These are phyloP conservation scores for Phocoena phocoena DNA, from an alignment of 2,113 vertebrate species.

Conservation along the genomic window DNA sequence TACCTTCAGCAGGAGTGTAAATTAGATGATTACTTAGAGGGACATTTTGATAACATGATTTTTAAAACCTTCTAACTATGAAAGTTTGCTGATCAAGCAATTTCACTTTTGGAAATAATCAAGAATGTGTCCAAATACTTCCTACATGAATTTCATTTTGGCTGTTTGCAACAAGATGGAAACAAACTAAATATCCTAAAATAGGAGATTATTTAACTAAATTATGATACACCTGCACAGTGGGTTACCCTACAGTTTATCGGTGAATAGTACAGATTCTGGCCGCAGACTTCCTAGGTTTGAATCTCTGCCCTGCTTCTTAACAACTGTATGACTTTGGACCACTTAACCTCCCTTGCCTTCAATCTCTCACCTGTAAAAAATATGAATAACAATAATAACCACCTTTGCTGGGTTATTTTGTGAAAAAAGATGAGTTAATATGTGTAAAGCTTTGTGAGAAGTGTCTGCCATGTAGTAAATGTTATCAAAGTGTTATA, in stretches of 20 bases:
- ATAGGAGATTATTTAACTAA: slow-evolving; percentile 18
- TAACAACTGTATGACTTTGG: not conserved
- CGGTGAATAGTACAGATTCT: not conserved
- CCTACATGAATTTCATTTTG: slow-evolving; percentile 15
- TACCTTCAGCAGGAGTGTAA: not conserved
- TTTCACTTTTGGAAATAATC: slow-evolving; percentile 32
- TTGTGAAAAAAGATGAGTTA: slow-evolving; percentile 12
- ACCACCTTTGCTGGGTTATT: not conserved
- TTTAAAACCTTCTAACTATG: not conserved
- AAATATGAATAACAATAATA: not conserved
- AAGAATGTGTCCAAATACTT: slow-evolving; percentile 30
- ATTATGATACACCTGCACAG: not conserved
- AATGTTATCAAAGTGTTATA: not conserved
- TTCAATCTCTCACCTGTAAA: not conserved
- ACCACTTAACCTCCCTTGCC: not conserved
- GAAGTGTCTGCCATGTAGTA: not conserved
- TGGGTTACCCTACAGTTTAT: not conserved
- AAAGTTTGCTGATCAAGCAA: slow-evolving; percentile 11
- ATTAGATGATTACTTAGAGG: not conserved
- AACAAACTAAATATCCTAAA: slow-evolving; percentile 31
- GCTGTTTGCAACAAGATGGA: slow-evolving; percentile 41
- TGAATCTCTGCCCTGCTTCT: not conserved
- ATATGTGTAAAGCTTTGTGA: not conserved
- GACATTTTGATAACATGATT: not conserved
- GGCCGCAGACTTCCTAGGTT: not conserved